Evolutionary conservation across 2,888 invertebrate genomes (phyloP), one percentile per base, ranked within the genome.

Genomic region (Steinernema scapterisci): DNA sequence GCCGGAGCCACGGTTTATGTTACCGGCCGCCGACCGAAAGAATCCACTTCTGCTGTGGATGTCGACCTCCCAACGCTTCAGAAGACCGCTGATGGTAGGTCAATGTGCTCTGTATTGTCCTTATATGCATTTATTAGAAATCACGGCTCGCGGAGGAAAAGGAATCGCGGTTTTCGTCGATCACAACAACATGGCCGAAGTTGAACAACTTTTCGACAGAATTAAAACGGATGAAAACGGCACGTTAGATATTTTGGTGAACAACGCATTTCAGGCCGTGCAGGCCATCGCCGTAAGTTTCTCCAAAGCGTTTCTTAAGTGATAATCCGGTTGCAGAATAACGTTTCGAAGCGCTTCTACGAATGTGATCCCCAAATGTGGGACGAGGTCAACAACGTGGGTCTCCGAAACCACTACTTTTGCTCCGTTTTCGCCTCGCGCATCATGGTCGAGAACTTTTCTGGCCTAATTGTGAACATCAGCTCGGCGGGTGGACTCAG

Each of bases 351-450:
- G 71, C 81, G 83, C 25, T 89, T 89, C 78, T 89, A 88, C 87
- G 88, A 89, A 74, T 71, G 76, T 43, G 85, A 86, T 43, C 86
- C 88, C 2, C 31, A 43, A 9, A 78, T 88, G 71, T 89, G 89
- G 89, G 89, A 89, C 82, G 81, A 80, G 2, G 86, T 89, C 13
- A 89, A 89, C 79, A 87, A 87, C 73, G 89, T 89, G 21, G 89
- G 89, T 11, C 79, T 89, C 38, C 85, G 86, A 13, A 88, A 88
- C 75, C 88, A 88, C 77, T 89, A 88, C 77, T 78, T 88, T 27
- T 88, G 88, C 78, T 74, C 88, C 3, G 85, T 87, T 6, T 82
- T 81, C 48, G 88, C 88, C 5, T 81, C 88, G 1, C 79, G 84
- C 56, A 76, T 89, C 76, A 89, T 89, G 88, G 87, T 87, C 0